phyloP scores from a whole-genome alignment of 2,113 vertebrate genomes.

The Callopanchax toddi region DNA sequence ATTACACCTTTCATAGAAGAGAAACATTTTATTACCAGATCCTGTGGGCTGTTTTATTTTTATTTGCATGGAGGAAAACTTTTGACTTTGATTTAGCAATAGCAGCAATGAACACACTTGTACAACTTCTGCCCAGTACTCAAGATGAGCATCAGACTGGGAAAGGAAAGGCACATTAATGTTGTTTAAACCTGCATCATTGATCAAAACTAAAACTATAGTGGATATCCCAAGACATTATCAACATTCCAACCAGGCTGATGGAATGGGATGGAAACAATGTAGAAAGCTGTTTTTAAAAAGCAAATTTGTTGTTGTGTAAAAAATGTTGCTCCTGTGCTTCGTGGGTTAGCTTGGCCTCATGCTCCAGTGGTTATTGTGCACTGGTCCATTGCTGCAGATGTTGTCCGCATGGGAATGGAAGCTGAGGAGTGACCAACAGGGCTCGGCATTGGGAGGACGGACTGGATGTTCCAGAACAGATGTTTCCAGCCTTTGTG shows the following conservation, averaged over 20 bases:
- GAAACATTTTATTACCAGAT: conserved; percentile 5
- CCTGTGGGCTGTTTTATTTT: conserved; percentile 9
- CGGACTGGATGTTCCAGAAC: conserved; percentile 70
- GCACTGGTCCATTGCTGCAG: conserved; percentile 74
- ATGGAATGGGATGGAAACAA: not conserved
- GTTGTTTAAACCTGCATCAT: not conserved
- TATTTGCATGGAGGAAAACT: too few relatives aligned
- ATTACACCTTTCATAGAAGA: conserved; percentile 37
- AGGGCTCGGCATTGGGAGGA: conserved; percentile 51
- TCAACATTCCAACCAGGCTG: not conserved
- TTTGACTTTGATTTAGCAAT: not conserved
- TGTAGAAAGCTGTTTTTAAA: conserved; percentile 6
- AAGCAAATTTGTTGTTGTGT: conserved; percentile 20
- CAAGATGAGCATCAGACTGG: not conserved
- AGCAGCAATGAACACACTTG: not conserved
- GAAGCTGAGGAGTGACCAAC: conserved; percentile 69
- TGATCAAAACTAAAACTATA: not conserved
- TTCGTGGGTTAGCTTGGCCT: conserved; percentile 59
- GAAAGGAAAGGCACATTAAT: not conserved
- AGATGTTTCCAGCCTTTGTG: conserved; percentile 78
- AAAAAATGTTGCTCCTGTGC: conserved; percentile 36
- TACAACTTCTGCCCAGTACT: too few relatives aligned
- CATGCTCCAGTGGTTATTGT: conserved; percentile 72
- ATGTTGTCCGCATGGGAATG: conserved; percentile 72
- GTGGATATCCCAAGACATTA: not conserved